A percentile compares a stretch with the other conserved stretches of the same genome.
phyloP scores from a whole-genome alignment of 2,888 invertebrate species.

The Nomada hirtipes region DNA sequence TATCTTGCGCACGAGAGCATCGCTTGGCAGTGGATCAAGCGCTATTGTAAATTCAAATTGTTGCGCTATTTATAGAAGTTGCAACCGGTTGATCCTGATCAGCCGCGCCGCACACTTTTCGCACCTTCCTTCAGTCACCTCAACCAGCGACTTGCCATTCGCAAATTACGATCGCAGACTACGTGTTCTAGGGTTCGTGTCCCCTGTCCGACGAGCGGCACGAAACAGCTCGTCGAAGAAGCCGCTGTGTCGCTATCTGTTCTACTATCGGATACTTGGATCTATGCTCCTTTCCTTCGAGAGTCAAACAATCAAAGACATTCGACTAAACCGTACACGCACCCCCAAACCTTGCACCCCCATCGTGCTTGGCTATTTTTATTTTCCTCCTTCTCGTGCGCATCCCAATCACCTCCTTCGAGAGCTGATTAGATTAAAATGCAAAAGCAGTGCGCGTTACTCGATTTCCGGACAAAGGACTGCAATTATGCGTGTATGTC shows the following conservation, averaged over 20 bases:
- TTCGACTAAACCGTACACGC: too few relatives aligned
- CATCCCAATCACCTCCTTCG: neutral
- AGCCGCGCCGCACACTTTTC: neutral
- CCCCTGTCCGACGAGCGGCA: too few relatives aligned
- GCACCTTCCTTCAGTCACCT: neutral
- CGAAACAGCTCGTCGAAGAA: too few relatives aligned
- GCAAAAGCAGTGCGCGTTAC: neutral
- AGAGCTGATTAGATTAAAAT: neutral
- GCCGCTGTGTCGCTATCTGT: too few relatives aligned
- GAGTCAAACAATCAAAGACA: too few relatives aligned
- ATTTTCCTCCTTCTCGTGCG: neutral
- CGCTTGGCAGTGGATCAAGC: slow-evolving; percentile 10
- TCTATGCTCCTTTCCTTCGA: too few relatives aligned
- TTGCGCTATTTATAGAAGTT: slow-evolving; percentile 50
- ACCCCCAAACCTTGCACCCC: too few relatives aligned
- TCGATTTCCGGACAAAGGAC: slow-evolving; percentile 9
- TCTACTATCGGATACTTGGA: too few relatives aligned
- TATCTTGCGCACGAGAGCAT: slow-evolving; percentile 19
- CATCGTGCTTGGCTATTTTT: too few relatives aligned
- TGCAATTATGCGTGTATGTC: slow-evolving; percentile 11
- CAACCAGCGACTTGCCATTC: neutral
- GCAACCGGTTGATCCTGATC: slow-evolving; percentile 38
- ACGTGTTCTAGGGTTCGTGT: neutral
- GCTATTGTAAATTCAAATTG: slow-evolving; percentile 52
- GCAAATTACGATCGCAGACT: neutral